Conservation (phyloP, 2,797 vertebrate species). For the Spondyliosoma cantharus region DNA sequence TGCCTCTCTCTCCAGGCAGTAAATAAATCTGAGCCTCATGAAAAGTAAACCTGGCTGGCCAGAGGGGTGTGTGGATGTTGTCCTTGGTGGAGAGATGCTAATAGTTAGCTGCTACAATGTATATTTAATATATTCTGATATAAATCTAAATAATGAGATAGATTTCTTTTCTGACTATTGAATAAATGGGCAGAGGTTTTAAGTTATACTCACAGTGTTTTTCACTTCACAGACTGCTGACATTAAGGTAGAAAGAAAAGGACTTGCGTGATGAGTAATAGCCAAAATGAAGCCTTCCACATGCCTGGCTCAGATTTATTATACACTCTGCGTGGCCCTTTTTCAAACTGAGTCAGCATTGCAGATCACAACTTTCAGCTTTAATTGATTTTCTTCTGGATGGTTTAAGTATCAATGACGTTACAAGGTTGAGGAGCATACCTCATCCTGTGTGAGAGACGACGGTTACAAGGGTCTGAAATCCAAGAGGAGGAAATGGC, state of each 20-base stretch:
- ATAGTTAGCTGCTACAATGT: constrained; percentile 43
- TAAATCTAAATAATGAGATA: constrained; percentile 23
- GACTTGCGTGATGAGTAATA: constrained; percentile 25
- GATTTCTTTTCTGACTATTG: constrained; percentile 7
- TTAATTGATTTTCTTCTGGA: constrained; percentile 56
- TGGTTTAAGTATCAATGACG: constrained; percentile 43
- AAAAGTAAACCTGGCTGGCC: constrained; percentile 49
- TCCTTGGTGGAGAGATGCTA: constrained; percentile 50
- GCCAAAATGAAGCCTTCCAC: constrained; percentile 33
- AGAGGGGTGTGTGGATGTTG: constrained; percentile 30
- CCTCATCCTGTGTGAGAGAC: constrained; percentile 31
- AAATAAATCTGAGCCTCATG: constrained; percentile 47
- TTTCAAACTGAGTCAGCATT: constrained; percentile 50
- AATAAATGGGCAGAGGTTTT: constrained; percentile 14
- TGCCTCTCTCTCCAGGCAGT: neutral
- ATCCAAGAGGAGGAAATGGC: constrained; percentile 28
- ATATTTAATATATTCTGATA: constrained; percentile 39
- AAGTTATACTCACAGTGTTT: constrained; percentile 9
- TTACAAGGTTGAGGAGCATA: constrained; percentile 42
- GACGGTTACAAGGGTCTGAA: constrained; percentile 10
- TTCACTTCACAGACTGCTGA: constrained; percentile 16
- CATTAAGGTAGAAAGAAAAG: constrained; percentile 15
- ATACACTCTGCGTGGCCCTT: constrained; percentile 23
- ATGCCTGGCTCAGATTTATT: constrained; percentile 32
- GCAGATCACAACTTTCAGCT: constrained; percentile 51